These are phyloP conservation scores for Mesocentrotus franciscanus DNA, from an alignment of 53 echinoderm and acorn worm genomes.

Conservation along the genomic window DNA sequence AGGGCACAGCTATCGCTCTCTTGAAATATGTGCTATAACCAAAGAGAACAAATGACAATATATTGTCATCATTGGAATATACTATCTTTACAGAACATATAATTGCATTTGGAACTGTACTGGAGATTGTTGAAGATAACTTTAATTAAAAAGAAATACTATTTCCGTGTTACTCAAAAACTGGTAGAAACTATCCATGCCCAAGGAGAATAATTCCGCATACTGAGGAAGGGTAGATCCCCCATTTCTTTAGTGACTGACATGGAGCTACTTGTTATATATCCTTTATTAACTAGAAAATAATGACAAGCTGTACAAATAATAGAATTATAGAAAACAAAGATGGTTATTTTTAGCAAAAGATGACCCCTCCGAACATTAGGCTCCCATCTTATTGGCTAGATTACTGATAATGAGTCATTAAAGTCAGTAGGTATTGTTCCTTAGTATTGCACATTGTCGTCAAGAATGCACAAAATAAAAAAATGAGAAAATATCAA, in stretches of 20 bases:
- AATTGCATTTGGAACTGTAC: too few relatives aligned
- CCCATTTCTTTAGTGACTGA: too few relatives aligned
- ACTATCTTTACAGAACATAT: too few relatives aligned
- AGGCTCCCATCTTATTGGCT: constrained; percentile 55
- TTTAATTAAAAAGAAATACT: constrained; percentile 50
- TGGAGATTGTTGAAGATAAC: too few relatives aligned
- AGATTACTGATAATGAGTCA: too few relatives aligned
- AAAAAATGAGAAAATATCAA: constrained; percentile 27
- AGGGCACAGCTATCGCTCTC: too few relatives aligned
- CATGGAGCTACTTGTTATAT: too few relatives aligned
- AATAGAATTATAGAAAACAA: constrained; percentile 57
- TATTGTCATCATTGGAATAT: too few relatives aligned
- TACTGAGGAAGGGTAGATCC: constrained; percentile 59
- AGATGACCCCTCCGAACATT: constrained; percentile 55
- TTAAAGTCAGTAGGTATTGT: constrained; percentile 55
- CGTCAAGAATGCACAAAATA: constrained; percentile 53
- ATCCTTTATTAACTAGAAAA: too few relatives aligned
- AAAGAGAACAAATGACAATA: too few relatives aligned
- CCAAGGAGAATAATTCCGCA: constrained; percentile 57
- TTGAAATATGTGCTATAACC: too few relatives aligned
- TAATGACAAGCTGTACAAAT: constrained; percentile 57
- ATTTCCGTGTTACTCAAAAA: constrained; percentile 59
- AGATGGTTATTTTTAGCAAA: constrained; percentile 58
- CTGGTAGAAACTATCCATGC: constrained; percentile 58
- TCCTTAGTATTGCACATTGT: constrained; percentile 56